These are phyloP conservation scores for Sebastes melanostomus DNA, from an alignment of 2,797 vertebrate genomes.

Conservation along the genomic window DNA sequence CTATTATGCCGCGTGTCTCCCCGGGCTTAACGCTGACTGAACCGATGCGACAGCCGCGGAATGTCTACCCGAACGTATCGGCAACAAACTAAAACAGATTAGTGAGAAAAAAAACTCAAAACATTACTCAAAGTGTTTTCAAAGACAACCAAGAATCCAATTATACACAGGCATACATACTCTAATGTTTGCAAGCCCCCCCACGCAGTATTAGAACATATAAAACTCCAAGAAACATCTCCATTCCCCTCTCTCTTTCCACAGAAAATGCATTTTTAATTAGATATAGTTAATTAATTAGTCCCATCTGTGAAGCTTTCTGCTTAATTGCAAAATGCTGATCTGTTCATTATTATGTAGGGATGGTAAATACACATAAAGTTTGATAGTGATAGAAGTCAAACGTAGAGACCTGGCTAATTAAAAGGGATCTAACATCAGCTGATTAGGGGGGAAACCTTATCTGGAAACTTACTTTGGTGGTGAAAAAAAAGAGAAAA, in stretches of 20 bases:
- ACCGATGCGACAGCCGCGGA: slow-evolving; percentile 12
- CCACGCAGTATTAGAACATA: not conserved
- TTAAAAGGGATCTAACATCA: slow-evolving; percentile 68
- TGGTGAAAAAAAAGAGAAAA: slow-evolving; percentile 3
- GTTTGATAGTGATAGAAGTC: slow-evolving; percentile 66
- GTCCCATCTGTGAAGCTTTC: slow-evolving; percentile 38
- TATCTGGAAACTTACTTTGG: slow-evolving; percentile 46
- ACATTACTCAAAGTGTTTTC: slow-evolving; percentile 4
- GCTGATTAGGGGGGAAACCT: slow-evolving; percentile 60
- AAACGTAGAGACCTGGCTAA: slow-evolving; percentile 55
- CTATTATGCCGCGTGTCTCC: slow-evolving; percentile 60
- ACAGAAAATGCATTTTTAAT: slow-evolving; percentile 59
- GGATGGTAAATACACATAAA: slow-evolving; percentile 66
- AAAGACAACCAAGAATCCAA: slow-evolving; percentile 30
- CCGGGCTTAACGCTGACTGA: slow-evolving; percentile 32
- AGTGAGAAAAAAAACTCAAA: not conserved
- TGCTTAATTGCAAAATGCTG: slow-evolving; percentile 61
- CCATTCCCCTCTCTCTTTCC: not conserved
- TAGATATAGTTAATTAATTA: slow-evolving; percentile 63
- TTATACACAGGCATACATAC: not conserved
- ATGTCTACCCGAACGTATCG: slow-evolving; percentile 10
- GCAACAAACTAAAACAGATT: slow-evolving; percentile 15
- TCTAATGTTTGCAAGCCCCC: not conserved
- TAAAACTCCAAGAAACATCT: slow-evolving; percentile 4
- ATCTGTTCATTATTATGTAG: slow-evolving; percentile 63